Conservation (phyloP, 2,797 vertebrate species). For the Gambelia wislizenii region DNA sequence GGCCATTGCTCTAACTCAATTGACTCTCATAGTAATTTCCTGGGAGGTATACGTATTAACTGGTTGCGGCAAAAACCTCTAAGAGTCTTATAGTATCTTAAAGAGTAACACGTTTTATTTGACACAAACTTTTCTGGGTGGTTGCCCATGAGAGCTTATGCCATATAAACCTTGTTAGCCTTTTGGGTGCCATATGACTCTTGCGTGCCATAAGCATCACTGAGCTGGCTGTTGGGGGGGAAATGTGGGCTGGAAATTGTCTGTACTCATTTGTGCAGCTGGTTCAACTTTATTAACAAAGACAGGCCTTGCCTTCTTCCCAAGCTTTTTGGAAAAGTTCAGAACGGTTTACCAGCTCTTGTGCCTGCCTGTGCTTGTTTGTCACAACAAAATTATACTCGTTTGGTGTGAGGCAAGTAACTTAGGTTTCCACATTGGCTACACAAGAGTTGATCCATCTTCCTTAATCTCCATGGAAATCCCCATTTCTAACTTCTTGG, state of each 20-base stretch:
- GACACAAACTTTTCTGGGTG: no score
- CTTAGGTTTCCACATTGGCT: not conserved
- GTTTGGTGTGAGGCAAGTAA: not conserved
- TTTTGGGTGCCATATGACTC: no score
- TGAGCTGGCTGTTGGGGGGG: not conserved
- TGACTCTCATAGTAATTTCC: no score
- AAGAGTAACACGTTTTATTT: no score
- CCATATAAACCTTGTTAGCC: no score
- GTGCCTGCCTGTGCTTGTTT: not conserved
- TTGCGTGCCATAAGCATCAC: no score
- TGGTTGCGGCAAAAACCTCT: no score
- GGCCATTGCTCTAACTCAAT: not conserved
- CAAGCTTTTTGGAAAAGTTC: not conserved
- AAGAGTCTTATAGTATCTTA: no score
- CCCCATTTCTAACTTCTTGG: not conserved
- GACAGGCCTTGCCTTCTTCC: not conserved
- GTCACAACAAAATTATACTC: no score
- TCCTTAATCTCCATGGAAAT: not conserved
- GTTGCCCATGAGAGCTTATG: no score
- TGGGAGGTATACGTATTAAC: no score
- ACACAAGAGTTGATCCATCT: not conserved
- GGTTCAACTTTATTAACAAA: not conserved
- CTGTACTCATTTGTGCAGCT: not conserved
- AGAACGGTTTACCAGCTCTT: not conserved
- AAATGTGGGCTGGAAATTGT: not conserved